A percentile compares a stretch with the other conserved stretches of the same genome.
Conservation (phyloP, 1,140 invertebrate species). For the Patella vulgata region DNA sequence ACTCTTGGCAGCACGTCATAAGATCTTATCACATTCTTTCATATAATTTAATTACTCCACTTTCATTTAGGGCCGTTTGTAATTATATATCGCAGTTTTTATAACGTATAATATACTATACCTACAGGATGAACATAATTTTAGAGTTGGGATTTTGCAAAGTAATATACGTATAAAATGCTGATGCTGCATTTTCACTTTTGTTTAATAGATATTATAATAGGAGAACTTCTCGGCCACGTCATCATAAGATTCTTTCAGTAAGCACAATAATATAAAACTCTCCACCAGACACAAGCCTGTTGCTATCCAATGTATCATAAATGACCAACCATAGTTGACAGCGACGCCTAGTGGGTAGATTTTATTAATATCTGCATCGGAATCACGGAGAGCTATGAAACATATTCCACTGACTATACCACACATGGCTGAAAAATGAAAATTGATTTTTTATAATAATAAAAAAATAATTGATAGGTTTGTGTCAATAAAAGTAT, state of each 20-base stretch:
- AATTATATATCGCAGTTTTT: no score
- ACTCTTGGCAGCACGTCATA: no score
- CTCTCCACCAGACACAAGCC: slow-evolving; percentile 45
- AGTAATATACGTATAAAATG: no score
- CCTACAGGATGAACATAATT: no score
- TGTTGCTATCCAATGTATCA: slow-evolving; percentile 48
- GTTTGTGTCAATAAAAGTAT: background rate
- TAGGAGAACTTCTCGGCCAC: slow-evolving; percentile 10
- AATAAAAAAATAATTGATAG: background rate
- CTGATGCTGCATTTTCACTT: no score
- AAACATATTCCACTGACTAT: slow-evolving; percentile 53
- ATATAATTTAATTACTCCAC: no score
- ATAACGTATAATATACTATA: no score
- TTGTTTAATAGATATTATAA: no score
- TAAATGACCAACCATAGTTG: slow-evolving; percentile 52
- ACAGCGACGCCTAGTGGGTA: slow-evolving; percentile 26
- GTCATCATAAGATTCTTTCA: slow-evolving; percentile 45
- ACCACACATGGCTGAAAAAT: slow-evolving; percentile 47
- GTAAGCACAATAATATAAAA: slow-evolving; percentile 44
- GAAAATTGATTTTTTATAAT: slow-evolving; percentile 7
- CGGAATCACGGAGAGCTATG: slow-evolving; percentile 50
- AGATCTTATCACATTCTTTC: no score
- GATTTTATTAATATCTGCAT: slow-evolving; percentile 24
- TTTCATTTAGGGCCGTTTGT: no score
- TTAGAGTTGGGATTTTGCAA: no score